Evolutionary conservation across 2,797 vertebrate genomes (phyloP).

Genomic region (Diceros bicornis): DNA sequence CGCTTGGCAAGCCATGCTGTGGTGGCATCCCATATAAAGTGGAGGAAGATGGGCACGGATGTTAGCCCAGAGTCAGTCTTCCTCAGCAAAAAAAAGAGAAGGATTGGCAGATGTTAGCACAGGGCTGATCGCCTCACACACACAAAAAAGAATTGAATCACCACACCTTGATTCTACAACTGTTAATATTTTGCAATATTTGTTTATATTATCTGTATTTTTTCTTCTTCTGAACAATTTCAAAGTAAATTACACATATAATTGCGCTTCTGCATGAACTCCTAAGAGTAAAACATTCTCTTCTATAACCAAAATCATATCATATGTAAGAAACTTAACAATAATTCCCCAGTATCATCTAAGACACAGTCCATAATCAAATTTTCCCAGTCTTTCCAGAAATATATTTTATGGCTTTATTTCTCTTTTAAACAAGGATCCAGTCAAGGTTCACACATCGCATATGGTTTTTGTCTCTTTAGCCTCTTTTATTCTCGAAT

Average conservation of each 20-base stretch:
- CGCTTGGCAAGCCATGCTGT: no score
- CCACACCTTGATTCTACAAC: background rate
- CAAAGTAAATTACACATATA: background rate
- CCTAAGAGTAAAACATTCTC: background rate
- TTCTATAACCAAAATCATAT: background rate
- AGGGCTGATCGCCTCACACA: no score
- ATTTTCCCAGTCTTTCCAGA: background rate
- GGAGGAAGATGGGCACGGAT: no score
- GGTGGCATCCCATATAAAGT: no score
- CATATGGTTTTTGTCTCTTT: background rate
- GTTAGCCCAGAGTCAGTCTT: no score
- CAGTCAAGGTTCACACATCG: background rate
- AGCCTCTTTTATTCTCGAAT: background rate
- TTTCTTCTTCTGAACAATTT: background rate
- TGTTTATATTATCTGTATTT: background rate
- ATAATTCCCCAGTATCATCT: background rate
- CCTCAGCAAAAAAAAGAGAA: no score
- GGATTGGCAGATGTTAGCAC: no score
- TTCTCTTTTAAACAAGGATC: background rate
- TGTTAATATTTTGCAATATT: background rate
- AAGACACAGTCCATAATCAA: background rate
- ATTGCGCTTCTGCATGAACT: background rate
- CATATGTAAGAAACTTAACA: background rate
- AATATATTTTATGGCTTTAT: background rate
- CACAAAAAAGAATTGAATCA: background rate